Conservation (phyloP, 2,797 vertebrate species). For the Denticeps clupeoides region DNA sequence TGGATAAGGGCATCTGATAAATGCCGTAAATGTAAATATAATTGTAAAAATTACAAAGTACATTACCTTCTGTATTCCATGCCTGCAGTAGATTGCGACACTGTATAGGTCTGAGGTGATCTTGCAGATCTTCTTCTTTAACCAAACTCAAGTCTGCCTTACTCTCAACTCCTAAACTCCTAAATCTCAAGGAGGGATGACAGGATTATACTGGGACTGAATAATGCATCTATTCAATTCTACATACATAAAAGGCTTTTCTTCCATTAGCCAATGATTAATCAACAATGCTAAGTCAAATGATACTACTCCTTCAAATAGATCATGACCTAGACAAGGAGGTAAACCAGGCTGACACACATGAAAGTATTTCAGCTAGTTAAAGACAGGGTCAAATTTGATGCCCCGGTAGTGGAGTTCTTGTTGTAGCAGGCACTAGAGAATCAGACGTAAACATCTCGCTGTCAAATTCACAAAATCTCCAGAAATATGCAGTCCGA, state of each 20-base stretch:
- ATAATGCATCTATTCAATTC: neutral
- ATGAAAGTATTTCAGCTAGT: constrained; percentile 5
- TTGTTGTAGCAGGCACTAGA: neutral
- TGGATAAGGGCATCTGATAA: neutral
- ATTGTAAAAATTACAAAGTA: neutral
- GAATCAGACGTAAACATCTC: neutral
- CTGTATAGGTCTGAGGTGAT: constrained; percentile 4
- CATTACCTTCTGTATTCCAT: constrained; percentile 4
- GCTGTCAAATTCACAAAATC: constrained; percentile 8
- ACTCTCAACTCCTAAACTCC: neutral
- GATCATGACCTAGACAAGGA: constrained; percentile 7
- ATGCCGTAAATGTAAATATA: neutral
- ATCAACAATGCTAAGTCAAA: neutral
- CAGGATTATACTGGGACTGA: neutral
- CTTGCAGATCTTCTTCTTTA: constrained; percentile 6
- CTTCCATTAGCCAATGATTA: neutral
- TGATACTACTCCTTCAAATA: constrained; percentile 9
- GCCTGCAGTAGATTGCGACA: constrained; percentile 5
- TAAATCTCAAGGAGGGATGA: too few relatives aligned
- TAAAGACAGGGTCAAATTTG: constrained; percentile 7
- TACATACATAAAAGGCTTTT: neutral
- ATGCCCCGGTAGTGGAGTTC: neutral
- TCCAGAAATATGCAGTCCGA: constrained; percentile 2
- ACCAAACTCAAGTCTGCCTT: constrained; percentile 9
- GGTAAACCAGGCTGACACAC: constrained; percentile 5